A percentile compares a stretch with the other conserved stretches of the same genome.
These are phyloP conservation scores for Machaerirhynchus nigripectus DNA, from an alignment of 2,113 vertebrate genomes.

Conservation along the genomic window DNA sequence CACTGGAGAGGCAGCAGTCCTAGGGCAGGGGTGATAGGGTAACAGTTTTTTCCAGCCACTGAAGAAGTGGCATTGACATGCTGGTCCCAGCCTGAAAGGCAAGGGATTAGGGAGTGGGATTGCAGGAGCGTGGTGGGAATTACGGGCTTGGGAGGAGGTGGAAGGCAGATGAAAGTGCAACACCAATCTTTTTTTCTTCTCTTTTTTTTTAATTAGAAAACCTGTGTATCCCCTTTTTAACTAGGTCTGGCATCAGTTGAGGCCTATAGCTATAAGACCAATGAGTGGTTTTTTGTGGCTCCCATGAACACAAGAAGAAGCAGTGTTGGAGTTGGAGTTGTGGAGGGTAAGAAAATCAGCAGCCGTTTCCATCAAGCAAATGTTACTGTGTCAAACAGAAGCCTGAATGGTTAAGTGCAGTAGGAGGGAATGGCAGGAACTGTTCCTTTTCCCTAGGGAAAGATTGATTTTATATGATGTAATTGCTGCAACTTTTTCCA, in stretches of 20 bases:
- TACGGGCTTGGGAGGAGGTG: constrained; percentile 16
- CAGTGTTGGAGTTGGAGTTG: constrained; percentile 95
- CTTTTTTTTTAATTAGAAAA: constrained; percentile 68
- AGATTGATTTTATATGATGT: neutral
- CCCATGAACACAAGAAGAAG: constrained; percentile 96
- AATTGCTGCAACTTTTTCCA: neutral
- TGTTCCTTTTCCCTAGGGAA: neutral
- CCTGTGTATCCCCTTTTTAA: constrained; percentile 66
- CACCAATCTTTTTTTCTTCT: constrained; percentile 69
- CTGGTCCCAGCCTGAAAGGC: neutral
- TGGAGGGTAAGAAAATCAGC: constrained; percentile 82
- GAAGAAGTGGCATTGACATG: neutral
- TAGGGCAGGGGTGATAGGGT: neutral
- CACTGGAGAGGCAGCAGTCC: neutral
- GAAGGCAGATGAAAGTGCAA: constrained; percentile 53
- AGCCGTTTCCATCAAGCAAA: neutral
- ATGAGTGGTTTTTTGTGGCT: constrained; percentile 92
- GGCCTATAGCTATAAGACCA: constrained; percentile 88
- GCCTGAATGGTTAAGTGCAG: neutral
- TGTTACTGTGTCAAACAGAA: neutral
- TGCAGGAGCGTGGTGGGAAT: neutral
- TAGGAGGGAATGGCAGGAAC: neutral
- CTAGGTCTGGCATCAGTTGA: constrained; percentile 92
- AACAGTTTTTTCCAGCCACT: neutral
- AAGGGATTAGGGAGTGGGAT: neutral